Conservation (phyloP, 2,888 invertebrate species). For the Drymonia ruficornis region DNA sequence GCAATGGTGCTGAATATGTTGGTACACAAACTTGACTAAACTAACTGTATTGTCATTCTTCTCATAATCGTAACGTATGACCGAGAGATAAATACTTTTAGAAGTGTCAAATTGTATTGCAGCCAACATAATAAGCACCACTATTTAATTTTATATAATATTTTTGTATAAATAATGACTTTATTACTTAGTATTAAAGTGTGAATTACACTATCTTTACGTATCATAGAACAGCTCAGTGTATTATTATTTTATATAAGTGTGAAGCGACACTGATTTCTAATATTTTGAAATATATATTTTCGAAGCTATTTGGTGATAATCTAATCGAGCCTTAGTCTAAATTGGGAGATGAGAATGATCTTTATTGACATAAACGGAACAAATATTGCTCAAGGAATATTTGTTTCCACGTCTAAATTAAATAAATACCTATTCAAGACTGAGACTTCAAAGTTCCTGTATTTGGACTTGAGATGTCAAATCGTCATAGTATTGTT, state of each 20-base stretch:
- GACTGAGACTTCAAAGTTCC: background rate
- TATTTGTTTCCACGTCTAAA: background rate
- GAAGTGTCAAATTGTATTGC: too few species aligned
- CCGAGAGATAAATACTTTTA: too few species aligned
- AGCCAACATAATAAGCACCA: too few species aligned
- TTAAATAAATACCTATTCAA: background rate
- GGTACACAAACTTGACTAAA: too few species aligned
- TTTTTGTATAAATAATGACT: conserved; percentile 73
- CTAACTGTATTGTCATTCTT: too few species aligned
- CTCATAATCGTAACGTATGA: too few species aligned
- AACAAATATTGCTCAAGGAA: background rate
- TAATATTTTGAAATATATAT: conserved; percentile 73
- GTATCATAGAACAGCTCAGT: conserved; percentile 81
- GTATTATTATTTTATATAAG: conserved; percentile 64
- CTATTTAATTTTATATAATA: conserved; percentile 38
- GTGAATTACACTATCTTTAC: conserved; percentile 80
- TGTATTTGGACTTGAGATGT: background rate
- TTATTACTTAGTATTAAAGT: conserved; percentile 73
- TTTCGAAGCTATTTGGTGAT: conserved; percentile 79
- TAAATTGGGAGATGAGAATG: conserved; percentile 49
- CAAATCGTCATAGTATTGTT: background rate
- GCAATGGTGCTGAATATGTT: too few species aligned
- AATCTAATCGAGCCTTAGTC: conserved; percentile 68
- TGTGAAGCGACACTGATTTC: conserved; percentile 80
- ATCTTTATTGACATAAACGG: conserved; percentile 32